Evolutionary conservation across 2,797 vertebrate species (phyloP).

Genomic region (Onychomys leucogaster): DNA sequence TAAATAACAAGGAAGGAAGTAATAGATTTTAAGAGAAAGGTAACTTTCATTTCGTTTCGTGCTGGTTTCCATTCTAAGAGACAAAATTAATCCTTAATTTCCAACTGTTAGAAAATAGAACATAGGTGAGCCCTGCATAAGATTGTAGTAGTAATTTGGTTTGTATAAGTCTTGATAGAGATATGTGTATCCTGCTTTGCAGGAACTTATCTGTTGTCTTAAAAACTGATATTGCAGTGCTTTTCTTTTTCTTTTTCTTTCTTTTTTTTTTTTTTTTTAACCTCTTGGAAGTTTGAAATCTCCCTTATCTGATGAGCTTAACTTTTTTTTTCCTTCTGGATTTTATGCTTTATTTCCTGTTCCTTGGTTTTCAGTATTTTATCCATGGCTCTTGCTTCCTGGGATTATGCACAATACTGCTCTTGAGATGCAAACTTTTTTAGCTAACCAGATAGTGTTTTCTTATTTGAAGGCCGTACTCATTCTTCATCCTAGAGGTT

Average conservation of each 20-base stretch:
- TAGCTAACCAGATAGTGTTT: constrained; percentile 1
- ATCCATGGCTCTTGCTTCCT: constrained; percentile 50
- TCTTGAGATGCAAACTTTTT: constrained; percentile 13
- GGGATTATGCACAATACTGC: neutral
- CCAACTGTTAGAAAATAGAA: constrained; percentile 48
- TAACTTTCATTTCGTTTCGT: constrained; percentile 59
- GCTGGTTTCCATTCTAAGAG: constrained; percentile 58
- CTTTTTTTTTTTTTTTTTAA: neutral
- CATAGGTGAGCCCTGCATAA: constrained; percentile 36
- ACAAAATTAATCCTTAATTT: constrained; percentile 57
- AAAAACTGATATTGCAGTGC: constrained; percentile 26
- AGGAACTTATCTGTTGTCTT: constrained; percentile 3
- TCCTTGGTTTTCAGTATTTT: neutral
- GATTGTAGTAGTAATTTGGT: constrained; percentile 27
- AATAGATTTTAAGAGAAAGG: constrained; percentile 41
- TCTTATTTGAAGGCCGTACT: neutral
- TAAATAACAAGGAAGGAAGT: constrained; percentile 47
- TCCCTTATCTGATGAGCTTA: neutral
- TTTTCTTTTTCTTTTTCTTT: neutral
- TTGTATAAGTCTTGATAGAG: constrained; percentile 21
- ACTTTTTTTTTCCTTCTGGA: neutral
- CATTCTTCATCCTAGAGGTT: neutral
- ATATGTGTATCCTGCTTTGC: neutral
- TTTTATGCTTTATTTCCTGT: constrained; percentile 48
- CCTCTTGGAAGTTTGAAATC: constrained; percentile 43